Conservation (phyloP, 1,140 invertebrate genomes). For the Radopholus similis region DNA sequence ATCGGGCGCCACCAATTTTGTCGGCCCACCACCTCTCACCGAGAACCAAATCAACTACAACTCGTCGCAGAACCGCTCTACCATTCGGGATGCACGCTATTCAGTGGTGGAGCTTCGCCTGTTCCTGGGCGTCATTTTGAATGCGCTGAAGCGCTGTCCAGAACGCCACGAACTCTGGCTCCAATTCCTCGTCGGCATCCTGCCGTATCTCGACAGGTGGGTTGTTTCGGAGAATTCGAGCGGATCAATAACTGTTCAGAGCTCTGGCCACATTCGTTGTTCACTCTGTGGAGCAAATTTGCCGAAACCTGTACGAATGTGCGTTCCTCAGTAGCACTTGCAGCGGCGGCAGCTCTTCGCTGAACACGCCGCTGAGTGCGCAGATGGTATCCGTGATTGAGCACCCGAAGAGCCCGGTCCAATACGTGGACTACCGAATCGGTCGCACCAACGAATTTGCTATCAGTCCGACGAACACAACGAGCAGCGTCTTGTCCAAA, state of each 20-base stretch:
- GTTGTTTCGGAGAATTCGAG: neutral
- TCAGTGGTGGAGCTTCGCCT: conserved; percentile 71
- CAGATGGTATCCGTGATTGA: conserved; percentile 4
- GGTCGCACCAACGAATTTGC: neutral
- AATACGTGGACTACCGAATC: conserved; percentile 44
- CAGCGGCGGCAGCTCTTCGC: neutral
- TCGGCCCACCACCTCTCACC: neutral
- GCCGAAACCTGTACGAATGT: conserved; percentile 74
- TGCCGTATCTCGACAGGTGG: conserved; percentile 53
- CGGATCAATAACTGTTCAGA: conserved; percentile 68
- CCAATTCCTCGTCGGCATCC: conserved; percentile 51
- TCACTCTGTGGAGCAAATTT: conserved; percentile 76
- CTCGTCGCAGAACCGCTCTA: conserved; percentile 52
- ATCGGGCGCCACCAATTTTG: neutral
- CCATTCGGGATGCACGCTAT: conserved; percentile 42
- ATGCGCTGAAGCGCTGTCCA: conserved; percentile 68
- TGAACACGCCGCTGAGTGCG: neutral
- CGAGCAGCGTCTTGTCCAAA: neutral
- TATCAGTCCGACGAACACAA: neutral
- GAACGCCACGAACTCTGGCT: conserved; percentile 66
- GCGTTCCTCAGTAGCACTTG: conserved; percentile 14
- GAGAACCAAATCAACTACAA: conserved; percentile 52
- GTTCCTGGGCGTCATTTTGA: conserved; percentile 77
- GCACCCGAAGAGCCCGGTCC: neutral
- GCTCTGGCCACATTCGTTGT: conserved; percentile 74